A percentile compares a stretch with the other conserved stretches of the same genome.
Evolutionary conservation across 2,113 vertebrate species (phyloP).

Genomic region (Onychorhynchus coronatus): DNA sequence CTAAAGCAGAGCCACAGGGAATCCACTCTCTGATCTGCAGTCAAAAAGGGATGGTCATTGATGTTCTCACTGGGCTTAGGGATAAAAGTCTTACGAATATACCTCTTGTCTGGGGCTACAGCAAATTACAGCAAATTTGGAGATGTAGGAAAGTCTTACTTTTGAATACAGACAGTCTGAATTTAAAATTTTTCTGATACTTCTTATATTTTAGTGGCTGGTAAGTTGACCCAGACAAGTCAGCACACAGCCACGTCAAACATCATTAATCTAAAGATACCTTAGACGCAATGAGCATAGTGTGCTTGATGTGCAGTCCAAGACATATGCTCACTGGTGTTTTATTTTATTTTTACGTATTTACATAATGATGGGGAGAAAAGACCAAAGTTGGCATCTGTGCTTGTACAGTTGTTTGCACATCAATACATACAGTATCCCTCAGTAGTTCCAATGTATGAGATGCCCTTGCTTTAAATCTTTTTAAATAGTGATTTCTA

Average conservation of each 20-base stretch:
- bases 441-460: neutral
- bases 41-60: neutral
- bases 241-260: neutral
- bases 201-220: neutral
- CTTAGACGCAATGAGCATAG: neutral
- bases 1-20: neutral
- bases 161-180: neutral
- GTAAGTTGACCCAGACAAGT: neutral
- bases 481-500: neutral
- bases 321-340: neutral
- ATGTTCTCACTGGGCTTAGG: neutral
- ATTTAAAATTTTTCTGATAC: neutral
- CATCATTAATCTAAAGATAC: neutral
- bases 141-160: neutral
- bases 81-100: neutral
- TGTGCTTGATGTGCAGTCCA: neutral
- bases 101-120: neutral
- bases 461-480: neutral
- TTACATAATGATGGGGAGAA: neutral
- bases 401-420: neutral
- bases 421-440: fast-evolving
- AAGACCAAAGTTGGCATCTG: neutral
- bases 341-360: neutral
- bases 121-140: neutral
- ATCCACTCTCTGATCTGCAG: neutral